phyloP scores from a whole-genome alignment of 2,113 vertebrate species.

The Lonchura striata region DNA sequence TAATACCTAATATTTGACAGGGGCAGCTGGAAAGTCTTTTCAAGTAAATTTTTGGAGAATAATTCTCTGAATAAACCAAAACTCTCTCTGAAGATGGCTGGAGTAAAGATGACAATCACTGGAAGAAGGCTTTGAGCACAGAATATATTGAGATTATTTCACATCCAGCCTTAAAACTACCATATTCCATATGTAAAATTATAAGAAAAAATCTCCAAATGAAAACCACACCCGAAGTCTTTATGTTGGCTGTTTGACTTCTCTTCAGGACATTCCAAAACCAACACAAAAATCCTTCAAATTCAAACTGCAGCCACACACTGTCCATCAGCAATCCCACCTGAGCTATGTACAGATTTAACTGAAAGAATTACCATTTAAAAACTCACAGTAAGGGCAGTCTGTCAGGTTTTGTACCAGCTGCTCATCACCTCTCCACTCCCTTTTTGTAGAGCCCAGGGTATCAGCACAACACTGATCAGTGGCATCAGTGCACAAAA shows the following conservation, averaged over 20 bases:
- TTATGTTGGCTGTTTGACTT: neutral
- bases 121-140: neutral
- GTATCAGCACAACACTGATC: neutral
- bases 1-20: neutral
- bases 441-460: neutral
- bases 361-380: neutral
- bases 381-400: neutral
- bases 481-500: neutral
- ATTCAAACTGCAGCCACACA: neutral
- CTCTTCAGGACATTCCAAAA: neutral
- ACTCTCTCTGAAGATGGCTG: neutral
- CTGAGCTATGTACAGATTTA: neutral
- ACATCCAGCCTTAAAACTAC: neutral
- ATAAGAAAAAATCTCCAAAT: accelerated
- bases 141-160: neutral
- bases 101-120: neutral
- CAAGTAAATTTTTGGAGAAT: neutral
- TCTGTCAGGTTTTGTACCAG: neutral
- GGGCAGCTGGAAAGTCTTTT: neutral
- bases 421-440: neutral
- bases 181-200: accelerated
- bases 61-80: neutral
- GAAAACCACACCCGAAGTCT: accelerated
- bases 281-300: neutral
- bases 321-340: neutral